Conservation (phyloP, 2,113 vertebrate genomes). For the Saguinus imperator region DNA sequence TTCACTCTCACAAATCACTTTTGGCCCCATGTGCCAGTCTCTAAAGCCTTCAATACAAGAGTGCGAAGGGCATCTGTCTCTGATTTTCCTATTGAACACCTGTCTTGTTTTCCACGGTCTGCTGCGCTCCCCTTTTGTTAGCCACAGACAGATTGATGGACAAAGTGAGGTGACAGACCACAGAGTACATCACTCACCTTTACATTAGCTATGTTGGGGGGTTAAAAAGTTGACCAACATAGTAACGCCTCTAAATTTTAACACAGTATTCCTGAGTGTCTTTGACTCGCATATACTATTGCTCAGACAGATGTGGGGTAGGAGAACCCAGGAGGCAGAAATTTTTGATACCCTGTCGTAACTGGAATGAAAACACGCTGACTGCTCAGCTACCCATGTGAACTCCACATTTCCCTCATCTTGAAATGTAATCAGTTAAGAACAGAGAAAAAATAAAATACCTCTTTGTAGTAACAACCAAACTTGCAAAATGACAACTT, state of each 20-base stretch:
- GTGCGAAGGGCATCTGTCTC: neutral
- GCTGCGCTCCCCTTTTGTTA: neutral
- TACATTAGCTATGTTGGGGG: neutral
- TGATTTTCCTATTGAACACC: constrained; percentile 19
- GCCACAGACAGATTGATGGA: neutral
- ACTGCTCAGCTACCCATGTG: neutral
- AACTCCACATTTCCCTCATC: neutral
- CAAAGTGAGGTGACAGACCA: neutral
- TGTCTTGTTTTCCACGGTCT: constrained; percentile 29
- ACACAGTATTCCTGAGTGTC: neutral
- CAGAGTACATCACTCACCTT: fast-evolving
- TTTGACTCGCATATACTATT: neutral
- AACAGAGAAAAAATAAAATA: neutral
- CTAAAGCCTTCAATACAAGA: neutral
- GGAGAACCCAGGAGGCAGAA: neutral
- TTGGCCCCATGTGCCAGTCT: neutral
- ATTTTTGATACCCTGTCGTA: neutral
- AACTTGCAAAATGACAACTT: constrained; percentile 1
- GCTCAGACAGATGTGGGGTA: neutral
- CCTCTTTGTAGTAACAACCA: neutral
- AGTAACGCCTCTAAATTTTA: constrained; percentile 43
- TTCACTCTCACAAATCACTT: neutral
- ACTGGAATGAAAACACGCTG: neutral
- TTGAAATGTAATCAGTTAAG: neutral
- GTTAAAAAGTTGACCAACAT: neutral